A percentile compares a stretch with the other conserved stretches of the same genome.
Conservation (phyloP, 2,888 invertebrate species). For the Diabrotica balteata region DNA sequence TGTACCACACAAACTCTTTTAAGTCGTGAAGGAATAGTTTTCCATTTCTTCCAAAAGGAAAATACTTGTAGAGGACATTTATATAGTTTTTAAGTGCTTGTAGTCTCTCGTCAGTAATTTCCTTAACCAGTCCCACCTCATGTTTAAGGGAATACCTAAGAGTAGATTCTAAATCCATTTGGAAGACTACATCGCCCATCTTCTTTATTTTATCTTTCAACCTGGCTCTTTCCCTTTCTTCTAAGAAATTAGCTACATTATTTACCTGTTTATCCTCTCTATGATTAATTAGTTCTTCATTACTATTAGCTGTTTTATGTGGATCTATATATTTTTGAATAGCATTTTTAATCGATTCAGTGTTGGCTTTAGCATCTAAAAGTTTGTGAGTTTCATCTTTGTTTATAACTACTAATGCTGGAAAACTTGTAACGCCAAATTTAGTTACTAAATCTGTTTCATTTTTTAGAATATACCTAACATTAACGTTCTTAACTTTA, state of each 20-base stretch:
- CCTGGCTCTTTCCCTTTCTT: constrained; percentile 52
- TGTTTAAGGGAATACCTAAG: constrained; percentile 77
- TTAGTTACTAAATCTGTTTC: constrained; percentile 64
- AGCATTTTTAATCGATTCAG: constrained; percentile 55
- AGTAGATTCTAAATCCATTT: constrained; percentile 87
- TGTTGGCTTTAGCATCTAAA: constrained; percentile 13
- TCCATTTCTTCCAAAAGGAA: constrained; percentile 78
- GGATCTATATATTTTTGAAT: constrained; percentile 64
- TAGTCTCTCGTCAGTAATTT: constrained; percentile 75
- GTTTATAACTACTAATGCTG: constrained; percentile 64
- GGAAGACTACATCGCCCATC: constrained; percentile 73
- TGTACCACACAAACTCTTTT: constrained; percentile 63
- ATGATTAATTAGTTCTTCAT: constrained; percentile 53
- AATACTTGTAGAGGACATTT: constrained; percentile 74
- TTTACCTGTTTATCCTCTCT: constrained; percentile 46
- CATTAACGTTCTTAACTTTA: constrained; percentile 64
- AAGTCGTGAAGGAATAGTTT: constrained; percentile 70
- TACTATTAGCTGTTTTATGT: constrained; percentile 47
- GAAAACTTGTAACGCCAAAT: constrained; percentile 63
- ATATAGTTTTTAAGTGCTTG: constrained; percentile 78
- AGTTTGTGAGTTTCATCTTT: constrained; percentile 44
- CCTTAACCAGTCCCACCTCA: constrained; percentile 78
- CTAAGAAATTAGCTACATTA: constrained; percentile 49
- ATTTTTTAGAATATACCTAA: constrained; percentile 65
- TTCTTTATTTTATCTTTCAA: constrained; percentile 55